Base-by-base conservation (phyloP, 2,113 vertebrate genomes). In the Tylochromis polylepis region DNA sequence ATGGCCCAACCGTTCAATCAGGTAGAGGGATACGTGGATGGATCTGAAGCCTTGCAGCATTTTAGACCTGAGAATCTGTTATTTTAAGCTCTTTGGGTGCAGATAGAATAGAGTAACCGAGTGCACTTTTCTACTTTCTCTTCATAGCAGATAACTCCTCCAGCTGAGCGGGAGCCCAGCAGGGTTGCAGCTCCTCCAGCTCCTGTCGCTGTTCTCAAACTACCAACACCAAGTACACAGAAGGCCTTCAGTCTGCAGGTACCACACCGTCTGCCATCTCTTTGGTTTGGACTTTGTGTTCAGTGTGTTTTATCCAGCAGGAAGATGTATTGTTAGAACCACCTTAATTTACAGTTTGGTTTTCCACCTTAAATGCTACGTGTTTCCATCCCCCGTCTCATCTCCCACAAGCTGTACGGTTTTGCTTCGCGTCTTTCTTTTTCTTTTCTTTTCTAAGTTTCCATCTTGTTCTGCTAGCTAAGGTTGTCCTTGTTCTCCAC, bases 161-260 rank as follows among this genome's bases (percentile, higher is more conserved):
- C 96, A 1, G 88, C 95, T 11, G 98, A 99, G 85, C 97, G 97
- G 89, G 98, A 98, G 78, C 89, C 96, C 41, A 90, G 96, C 67
- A 96, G 97, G 90, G 94, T 96, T 55, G 78, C 77, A 2, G 60
- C 90, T 36, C 43, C 91, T 80, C 92, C 96, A 12, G 91, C 97
- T 84, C 96, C 97, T 70, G 93, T 93, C 6, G 93, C 95, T 65
- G 93, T 95, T 65, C 96, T 98, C 93, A 98, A 97, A 92, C 96
- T 99, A 77, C 97, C 97, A 8, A 97, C 97, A 8, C 98, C 97
- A 3, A 94, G 96, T 60, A 93, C 96, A 24, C 97, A 98, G 96
- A 98, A 98, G 94, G 92, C 97, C 0, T 99, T 99, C 95, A 97
- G 97, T 72, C 93, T 98, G 82, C 98, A 98, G 97, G 98, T 95